Evolutionary conservation across 2,113 vertebrate species (phyloP), one percentile per base, ranked within the genome.

Genomic region (Eolophus roseicapilla): DNA sequence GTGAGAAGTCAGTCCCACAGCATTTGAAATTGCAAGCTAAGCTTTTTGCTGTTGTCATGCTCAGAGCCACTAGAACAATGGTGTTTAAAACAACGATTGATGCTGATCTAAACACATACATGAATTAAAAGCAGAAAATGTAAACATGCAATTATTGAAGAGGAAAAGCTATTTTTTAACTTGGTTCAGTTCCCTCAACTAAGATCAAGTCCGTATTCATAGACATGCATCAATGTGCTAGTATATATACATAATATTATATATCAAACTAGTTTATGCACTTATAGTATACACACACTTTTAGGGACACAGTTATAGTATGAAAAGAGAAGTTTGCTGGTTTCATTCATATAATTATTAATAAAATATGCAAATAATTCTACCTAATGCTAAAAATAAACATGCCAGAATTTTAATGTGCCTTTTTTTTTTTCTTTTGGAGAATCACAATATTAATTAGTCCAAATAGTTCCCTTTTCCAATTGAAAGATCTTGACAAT

Each of bases 51-150:
- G 23, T 29, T 86, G 67, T n/a, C 55, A 14, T 39, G 82, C 43
- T 83, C 79, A 71, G 74, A 63, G 75, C 68, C 64, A 71, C 69
- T 79, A 52, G 82, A 83, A 92, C 67, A 92, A 68, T 37, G 12
- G 77, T 7, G 11, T 31, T 68, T 64, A 55, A 82, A 86, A 83
- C 60, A 94, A 14, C 55, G 76, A 43, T 67, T 59, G 46, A 19
- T 81, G 80, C 73, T 70, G 50, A 59, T 90, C 57, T 80, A 86
- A 93, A 81, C 16, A 25, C 15, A 11, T 31, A 47, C 7, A 2
- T 24, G 8, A 77, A 75, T 88, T 88, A 86, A 86, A 88, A 92
- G 35, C 83, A 76, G 69, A 33, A 75, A 90, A 86, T 7, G 9
- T 84, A 94, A 92, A 60, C 73, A 50, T 10, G 4, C 39, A 35